Conservation (phyloP, 2,888 invertebrate species). For the Cremastinae sp. region DNA sequence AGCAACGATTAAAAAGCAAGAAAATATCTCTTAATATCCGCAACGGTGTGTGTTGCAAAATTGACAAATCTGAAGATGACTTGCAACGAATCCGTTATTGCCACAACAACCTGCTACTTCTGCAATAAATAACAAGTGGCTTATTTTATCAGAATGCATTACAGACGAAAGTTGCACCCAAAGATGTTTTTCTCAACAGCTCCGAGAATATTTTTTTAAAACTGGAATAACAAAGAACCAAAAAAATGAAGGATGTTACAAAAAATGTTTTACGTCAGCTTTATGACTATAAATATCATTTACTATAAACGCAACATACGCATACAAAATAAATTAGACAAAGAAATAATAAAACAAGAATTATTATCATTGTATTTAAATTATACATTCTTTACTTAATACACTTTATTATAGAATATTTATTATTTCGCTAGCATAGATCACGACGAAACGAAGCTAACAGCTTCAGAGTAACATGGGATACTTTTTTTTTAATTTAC, state of each 20-base stretch:
- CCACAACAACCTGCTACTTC: background rate
- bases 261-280: slow-evolving; percentile 10
- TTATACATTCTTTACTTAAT: slow-evolving; percentile 50
- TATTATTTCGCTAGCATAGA: slow-evolving; percentile 48
- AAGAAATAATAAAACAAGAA: slow-evolving; percentile 59
- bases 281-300: slow-evolving; percentile 15
- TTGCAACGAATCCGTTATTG: background rate
- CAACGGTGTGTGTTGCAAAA: slow-evolving; percentile 2
- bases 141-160: background rate
- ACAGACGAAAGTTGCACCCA: no score
- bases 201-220: background rate
- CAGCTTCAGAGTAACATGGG: slow-evolving; percentile 1
- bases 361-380: slow-evolving; percentile 60
- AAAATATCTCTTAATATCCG: slow-evolving; percentile 8
- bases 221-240: slow-evolving; percentile 1
- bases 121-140: background rate
- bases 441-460: slow-evolving; percentile 28
- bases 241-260: slow-evolving; percentile 33
- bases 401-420: slow-evolving; percentile 41
- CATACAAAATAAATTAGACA: slow-evolving; percentile 50
- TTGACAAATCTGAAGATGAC: background rate
- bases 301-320: slow-evolving; percentile 12
- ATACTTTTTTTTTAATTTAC: background rate
- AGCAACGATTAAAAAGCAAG: background rate
- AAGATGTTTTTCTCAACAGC: background rate